Conservation (phyloP, 2,888 invertebrate genomes). For the Synergus japonicus region DNA sequence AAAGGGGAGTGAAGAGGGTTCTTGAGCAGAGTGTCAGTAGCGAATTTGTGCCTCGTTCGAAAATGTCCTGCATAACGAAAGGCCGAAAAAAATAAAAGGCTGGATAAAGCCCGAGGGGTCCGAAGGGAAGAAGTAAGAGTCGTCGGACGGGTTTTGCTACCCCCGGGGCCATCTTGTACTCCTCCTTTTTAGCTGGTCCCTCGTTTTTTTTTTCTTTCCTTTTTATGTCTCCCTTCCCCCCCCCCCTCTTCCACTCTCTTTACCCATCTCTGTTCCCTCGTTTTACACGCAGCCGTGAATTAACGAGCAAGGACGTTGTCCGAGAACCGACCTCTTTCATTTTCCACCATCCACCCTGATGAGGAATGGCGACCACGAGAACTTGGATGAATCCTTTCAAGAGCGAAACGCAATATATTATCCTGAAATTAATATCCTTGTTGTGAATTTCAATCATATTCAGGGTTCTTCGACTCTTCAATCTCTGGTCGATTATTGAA, state of each 20-base stretch:
- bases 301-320: conserved; percentile 56
- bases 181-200: conserved; percentile 54
- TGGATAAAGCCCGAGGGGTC: conserved; percentile 31
- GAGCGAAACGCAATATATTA: conserved; percentile 38
- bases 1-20: background rate
- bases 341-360: conserved; percentile 42
- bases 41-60: conserved; percentile 49
- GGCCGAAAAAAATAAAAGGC: conserved; percentile 36
- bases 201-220: conserved; percentile 36
- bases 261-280: conserved; percentile 42
- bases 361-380: conserved; percentile 35
- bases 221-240: conserved; percentile 48
- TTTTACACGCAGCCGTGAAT: conserved; percentile 52
- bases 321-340: conserved; percentile 49
- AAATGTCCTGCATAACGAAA: conserved; percentile 54
- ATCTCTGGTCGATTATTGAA: background rate
- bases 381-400: conserved; percentile 39
- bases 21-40: conserved; percentile 49
- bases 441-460: conserved; percentile 21
- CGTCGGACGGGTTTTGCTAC: conserved; percentile 56
- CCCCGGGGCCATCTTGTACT: conserved; percentile 54
- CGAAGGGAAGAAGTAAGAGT: conserved; percentile 55
- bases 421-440: conserved; percentile 32
- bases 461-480: background rate
- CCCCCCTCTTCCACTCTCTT: conserved; percentile 44